Percentiles rank a stretch among this genome's conserved stretches.
phyloP scores from a whole-genome alignment of 2,888 invertebrate species.

The Branchellion lobata region DNA sequence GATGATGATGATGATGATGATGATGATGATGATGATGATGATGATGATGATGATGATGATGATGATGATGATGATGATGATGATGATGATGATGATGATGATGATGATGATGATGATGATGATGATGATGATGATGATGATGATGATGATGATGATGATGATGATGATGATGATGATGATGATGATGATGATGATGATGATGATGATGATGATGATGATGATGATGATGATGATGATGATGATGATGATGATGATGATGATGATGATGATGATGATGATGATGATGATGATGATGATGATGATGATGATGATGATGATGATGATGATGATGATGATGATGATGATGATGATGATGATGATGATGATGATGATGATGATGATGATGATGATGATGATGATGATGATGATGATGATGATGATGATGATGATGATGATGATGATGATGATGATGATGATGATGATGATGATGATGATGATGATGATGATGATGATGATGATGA shows the following conservation, averaged over 20 bases:
- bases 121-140: constrained; percentile 33
- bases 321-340: background rate
- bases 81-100: constrained; percentile 22
- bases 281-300: background rate
- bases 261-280: constrained; percentile 6
- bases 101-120: constrained; percentile 33
- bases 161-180: constrained; percentile 12
- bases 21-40: constrained; percentile 9
- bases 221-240: constrained; percentile 24
- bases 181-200: constrained; percentile 20
- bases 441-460: constrained; percentile 29
- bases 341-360: background rate
- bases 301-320: background rate
- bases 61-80: constrained; percentile 12
- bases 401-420: constrained; percentile 31
- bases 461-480: constrained; percentile 8
- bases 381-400: background rate
- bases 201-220: constrained; percentile 28
- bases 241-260: constrained; percentile 23
- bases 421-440: constrained; percentile 33
- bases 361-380: constrained; percentile 20
- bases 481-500: constrained; percentile 20
- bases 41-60: constrained; percentile 9
- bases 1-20: constrained; percentile 15
- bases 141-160: constrained; percentile 21